Conservation (phyloP, 1,140 invertebrate species). For the Drosophila auraria region DNA sequence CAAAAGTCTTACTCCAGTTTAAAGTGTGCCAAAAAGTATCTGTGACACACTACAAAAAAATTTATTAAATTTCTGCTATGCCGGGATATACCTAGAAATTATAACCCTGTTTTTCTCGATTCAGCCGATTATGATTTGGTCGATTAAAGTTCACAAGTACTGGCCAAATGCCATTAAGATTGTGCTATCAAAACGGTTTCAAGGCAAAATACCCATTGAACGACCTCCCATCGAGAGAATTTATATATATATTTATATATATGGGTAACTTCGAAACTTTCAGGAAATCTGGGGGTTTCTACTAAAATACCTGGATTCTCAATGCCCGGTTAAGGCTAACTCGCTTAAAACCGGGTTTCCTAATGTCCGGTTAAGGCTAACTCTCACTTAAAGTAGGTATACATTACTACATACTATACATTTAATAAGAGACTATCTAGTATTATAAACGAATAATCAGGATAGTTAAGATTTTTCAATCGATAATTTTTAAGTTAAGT, state of each 20-base stretch:
- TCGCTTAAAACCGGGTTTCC: background rate
- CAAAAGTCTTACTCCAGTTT: background rate
- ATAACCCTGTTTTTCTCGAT: background rate
- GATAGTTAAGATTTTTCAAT: too few species aligned
- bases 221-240: constrained; percentile 17
- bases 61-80: background rate
- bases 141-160: constrained; percentile 33
- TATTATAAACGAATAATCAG: too few species aligned
- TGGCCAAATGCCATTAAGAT: constrained; percentile 31
- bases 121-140: constrained; percentile 3
- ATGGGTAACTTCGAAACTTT: background rate
- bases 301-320: background rate
- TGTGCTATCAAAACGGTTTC: constrained; percentile 27
- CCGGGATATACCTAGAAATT: background rate
- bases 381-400: too few species aligned
- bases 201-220: constrained; percentile 10
- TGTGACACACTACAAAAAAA: background rate
- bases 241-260: background rate
- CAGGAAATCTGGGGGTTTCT: background rate
- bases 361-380: background rate
- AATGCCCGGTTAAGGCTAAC: too few species aligned
- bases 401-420: background rate
- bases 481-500: too few species aligned
- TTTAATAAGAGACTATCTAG: too few species aligned
- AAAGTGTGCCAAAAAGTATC: background rate